A percentile compares a stretch with the other conserved stretches of the same genome.
Conservation (phyloP, 2,888 invertebrate genomes). For the Perithous albicinctus region DNA sequence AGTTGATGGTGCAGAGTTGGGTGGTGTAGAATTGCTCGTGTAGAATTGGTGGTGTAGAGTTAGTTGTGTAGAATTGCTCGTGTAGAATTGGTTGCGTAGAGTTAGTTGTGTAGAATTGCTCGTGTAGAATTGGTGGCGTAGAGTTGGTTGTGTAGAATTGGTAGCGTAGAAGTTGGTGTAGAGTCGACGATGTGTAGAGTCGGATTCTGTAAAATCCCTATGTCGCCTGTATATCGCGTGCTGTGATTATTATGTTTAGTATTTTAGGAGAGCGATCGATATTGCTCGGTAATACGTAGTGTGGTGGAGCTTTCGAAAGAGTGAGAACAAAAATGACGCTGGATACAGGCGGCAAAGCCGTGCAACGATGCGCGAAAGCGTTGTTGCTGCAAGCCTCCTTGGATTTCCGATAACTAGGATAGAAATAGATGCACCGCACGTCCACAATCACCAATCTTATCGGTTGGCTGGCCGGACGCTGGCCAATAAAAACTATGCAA, state of each 20-base stretch:
- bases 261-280: neutral
- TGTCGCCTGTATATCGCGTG: neutral
- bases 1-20: too few species aligned
- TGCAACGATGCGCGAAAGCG: slow-evolving; percentile 16
- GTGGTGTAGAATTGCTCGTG: too few species aligned
- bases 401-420: slow-evolving; percentile 28
- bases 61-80: too few species aligned
- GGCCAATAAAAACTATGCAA: slow-evolving; percentile 22
- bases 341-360: neutral
- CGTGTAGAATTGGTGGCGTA: too few species aligned
- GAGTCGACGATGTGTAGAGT: neutral
- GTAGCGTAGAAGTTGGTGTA: too few species aligned
- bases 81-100: too few species aligned
- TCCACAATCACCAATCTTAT: neutral
- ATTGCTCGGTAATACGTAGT: too few species aligned
- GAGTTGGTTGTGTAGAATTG: too few species aligned
- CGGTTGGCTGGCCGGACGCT: neutral
- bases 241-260: neutral
- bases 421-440: slow-evolving; percentile 25
- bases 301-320: neutral
- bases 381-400: neutral
- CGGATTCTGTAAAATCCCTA: too few species aligned
- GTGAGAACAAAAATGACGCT: neutral
- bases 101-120: too few species aligned
- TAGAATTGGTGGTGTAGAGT: too few species aligned